Evolutionary conservation across 2,888 invertebrate species (phyloP), one percentile per base, ranked within the genome.

Genomic region (Dynastes hyllus): DNA sequence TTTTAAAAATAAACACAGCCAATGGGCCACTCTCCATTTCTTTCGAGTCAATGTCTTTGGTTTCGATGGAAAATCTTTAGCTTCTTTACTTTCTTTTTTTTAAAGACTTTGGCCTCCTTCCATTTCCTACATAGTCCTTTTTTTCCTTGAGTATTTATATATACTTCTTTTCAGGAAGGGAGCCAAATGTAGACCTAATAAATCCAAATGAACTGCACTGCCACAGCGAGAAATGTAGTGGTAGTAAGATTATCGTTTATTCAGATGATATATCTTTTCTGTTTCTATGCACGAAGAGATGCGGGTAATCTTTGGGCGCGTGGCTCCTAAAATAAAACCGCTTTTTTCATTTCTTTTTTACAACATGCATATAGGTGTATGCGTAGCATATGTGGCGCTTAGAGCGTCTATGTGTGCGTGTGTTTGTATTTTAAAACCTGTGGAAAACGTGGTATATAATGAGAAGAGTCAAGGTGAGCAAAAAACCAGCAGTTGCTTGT

Each of bases 281-380:
- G 22, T 22, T 58, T 58, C 55, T 58, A 22, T 58, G 55, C 5
- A 27, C 55, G 55, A 58, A 67, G 67, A 67, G 67, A 22, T 50
- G 67, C 50, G 16, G 66, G 50, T 50, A 50, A 50, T 67, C 27
- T 67, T 50, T 45, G n/a, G 22, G 45, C 70, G 32, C 70, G 70
- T 70, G 70, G 70, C 53, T 70, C 51, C 70, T 27, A 53, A 70
- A 70, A 70, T 70, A 70, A 67, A 67, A 22, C 70, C 29, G 11
- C 29, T 29, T 70, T 70, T 53, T 53, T 29, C 37, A 13, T 29
- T 27, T 29, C 27, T 67, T 67, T 50, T 45, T 67, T 58, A 8
- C 22, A 58, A 8, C 55, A 27, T 22, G n/a, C 55, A 58, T 37
- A 37, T 58, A 58, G 55, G 55, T 58, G n/a, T 22, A 22, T 16